phyloP scores from a whole-genome alignment of 2,888 invertebrate genomes.

The Orthosia incerta region DNA sequence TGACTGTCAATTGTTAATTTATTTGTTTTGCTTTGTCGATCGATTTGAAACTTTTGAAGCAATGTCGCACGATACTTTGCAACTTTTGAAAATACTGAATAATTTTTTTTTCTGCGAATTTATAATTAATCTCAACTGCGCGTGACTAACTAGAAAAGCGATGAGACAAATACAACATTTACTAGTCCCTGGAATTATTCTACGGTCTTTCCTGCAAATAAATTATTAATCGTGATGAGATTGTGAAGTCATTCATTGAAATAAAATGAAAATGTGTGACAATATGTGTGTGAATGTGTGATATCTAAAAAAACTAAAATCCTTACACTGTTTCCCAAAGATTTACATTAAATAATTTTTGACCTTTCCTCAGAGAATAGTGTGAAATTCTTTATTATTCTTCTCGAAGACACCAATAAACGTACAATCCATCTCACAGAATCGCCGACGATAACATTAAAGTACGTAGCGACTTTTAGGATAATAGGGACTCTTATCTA shows the following conservation, averaged over 20 bases:
- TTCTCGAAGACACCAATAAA: slow-evolving; percentile 7
- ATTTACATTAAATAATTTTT: neutral
- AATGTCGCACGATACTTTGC: too few relatives aligned
- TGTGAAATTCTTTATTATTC: slow-evolving; percentile 20
- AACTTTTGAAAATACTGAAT: neutral
- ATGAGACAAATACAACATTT: too few relatives aligned
- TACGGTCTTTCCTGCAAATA: too few relatives aligned
- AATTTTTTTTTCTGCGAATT: neutral
- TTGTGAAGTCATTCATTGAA: too few relatives aligned
- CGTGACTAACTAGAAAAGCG: too few relatives aligned
- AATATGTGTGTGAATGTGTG: too few relatives aligned
- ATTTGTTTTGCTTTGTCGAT: neutral
- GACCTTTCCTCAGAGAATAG: neutral
- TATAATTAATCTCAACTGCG: too few relatives aligned
- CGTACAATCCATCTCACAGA: slow-evolving; percentile 29
- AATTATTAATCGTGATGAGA: too few relatives aligned
- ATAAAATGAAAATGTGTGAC: too few relatives aligned
- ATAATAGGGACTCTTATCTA: slow-evolving; percentile 38
- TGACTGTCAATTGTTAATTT: slow-evolving; percentile 4
- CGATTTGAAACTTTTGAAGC: neutral
- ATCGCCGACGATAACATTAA: slow-evolving; percentile 29
- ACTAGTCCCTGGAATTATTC: too few relatives aligned
- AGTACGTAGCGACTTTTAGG: slow-evolving; percentile 27
- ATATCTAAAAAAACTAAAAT: too few relatives aligned
- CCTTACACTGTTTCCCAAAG: neutral